Evolutionary conservation across 2,888 invertebrate species (phyloP), one percentile per base, ranked within the genome.

Genomic region (Drosophila yooni): DNA sequence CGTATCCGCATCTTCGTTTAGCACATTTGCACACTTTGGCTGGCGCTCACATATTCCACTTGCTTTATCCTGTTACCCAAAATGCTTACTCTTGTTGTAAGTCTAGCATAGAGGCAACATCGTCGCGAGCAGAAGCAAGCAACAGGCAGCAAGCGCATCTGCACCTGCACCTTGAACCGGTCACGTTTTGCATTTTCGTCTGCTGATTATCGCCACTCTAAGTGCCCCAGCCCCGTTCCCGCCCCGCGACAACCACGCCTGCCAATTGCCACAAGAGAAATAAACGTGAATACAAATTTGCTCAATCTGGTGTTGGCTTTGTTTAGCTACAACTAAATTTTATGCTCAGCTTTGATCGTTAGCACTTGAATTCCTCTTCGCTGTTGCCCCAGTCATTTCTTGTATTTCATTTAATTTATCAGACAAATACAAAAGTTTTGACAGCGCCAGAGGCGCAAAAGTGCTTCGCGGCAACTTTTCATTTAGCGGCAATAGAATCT

Each of bases 141-240:
- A 69, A 77, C 75, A 83, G 75, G 67, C 83, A 73, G 60, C 68
- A 48, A 54, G 63, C 62, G 50, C 54, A 68, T 56, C 65, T 50
- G 56, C 59, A 76, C 63, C 74, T 80, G 81, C 81, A 69, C 60
- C 82, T 79, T 74, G 59, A 63, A 56, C 79, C 43, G 34, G 70
- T 78, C 85, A 89, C 83, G 88, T 76, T 82, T 70, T 78, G 89
- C 73, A 88, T 86, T 83, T 89, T 84, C 25, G 70, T 70, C 59
- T 85, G 70, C 70, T 82, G 80, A 75, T 88, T 85, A 85, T 85
- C 78, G 88, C 74, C 83, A 89, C 76, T 85, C 82, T 78, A 72
- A 69, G 78, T 73, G 88, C 66, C 77, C 63, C 61, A 46, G n/a
- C 27, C 59, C 34, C 33, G 33, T 11, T 7, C 11, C 11, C 27